phyloP scores from a whole-genome alignment of 2,888 invertebrate genomes.

The Ophonus ardosiacus region DNA sequence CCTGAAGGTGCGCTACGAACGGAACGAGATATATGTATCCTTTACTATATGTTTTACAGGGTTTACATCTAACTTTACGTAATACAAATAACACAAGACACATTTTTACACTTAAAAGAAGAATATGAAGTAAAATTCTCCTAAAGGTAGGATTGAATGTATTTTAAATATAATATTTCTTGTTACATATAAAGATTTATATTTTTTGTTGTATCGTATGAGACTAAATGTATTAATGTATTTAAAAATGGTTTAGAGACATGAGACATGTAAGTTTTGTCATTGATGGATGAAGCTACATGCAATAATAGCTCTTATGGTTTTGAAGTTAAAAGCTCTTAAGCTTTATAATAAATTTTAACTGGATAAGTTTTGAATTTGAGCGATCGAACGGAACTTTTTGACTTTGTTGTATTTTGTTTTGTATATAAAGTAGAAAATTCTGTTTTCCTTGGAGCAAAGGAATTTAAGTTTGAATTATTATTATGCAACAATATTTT shows the following conservation, averaged over 20 bases:
- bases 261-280: neutral
- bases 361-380: neutral
- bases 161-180: too few relatives aligned
- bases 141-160: neutral
- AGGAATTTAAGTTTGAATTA: too few relatives aligned
- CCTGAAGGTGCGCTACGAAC: slow-evolving; percentile 87
- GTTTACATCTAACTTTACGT: neutral
- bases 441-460: too few relatives aligned
- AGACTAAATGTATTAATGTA: neutral
- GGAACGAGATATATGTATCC: slow-evolving; percentile 95
- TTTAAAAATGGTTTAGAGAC: neutral
- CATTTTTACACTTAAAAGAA: neutral
- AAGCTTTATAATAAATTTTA: neutral
- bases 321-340: neutral
- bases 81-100: neutral
- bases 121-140: too few relatives aligned
- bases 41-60: slow-evolving; percentile 75
- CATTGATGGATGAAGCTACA: neutral
- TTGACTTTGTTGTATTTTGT: too few relatives aligned
- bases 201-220: neutral
- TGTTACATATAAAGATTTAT: too few relatives aligned
- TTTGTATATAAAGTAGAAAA: too few relatives aligned
- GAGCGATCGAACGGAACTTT: neutral
- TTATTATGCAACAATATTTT: too few relatives aligned
- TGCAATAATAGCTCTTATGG: neutral